These are phyloP conservation scores for Falcaria lacertinaria DNA, from an alignment of 2,888 invertebrate genomes.

Conservation along the genomic window DNA sequence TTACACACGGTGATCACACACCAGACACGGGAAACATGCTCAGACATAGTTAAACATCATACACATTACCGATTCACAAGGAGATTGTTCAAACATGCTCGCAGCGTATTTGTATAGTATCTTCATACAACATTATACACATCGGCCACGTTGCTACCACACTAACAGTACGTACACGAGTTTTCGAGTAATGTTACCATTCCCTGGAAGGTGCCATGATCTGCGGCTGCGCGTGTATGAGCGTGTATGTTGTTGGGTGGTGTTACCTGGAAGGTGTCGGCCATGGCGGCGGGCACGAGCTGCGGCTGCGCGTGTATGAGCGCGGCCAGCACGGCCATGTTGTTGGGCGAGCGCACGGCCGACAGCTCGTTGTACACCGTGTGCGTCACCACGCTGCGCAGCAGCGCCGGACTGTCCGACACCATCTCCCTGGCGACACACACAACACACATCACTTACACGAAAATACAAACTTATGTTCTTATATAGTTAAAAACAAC, in stretches of 20 bases:
- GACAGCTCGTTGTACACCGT: slow-evolving; percentile 97
- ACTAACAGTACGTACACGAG: too few species aligned
- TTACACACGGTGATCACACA: background rate
- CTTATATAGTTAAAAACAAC: too few species aligned
- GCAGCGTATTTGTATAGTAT: too few species aligned
- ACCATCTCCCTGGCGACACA: slow-evolving; percentile 90
- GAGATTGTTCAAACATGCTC: too few species aligned
- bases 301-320: slow-evolving; percentile 93
- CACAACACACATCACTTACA: background rate
- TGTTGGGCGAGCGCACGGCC: slow-evolving; percentile 94
- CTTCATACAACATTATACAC: too few species aligned
- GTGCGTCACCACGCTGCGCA: slow-evolving; percentile 91
- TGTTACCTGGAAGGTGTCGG: slow-evolving; percentile 87
- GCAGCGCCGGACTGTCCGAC: slow-evolving; percentile 88
- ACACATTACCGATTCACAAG: too few species aligned
- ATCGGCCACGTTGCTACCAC: too few species aligned
- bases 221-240: background rate
- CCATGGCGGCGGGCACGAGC: slow-evolving; percentile 89
- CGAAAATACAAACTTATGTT: too few species aligned
- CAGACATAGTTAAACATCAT: too few species aligned
- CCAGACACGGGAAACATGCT: too few species aligned
- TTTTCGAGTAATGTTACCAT: too few species aligned
- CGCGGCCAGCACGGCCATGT: slow-evolving; percentile 93
- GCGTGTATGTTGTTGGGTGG: background rate
- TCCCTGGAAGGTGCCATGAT: too few species aligned